These are phyloP conservation scores for Otis tarda DNA, from an alignment of 2,113 vertebrate genomes.

Conservation along the genomic window DNA sequence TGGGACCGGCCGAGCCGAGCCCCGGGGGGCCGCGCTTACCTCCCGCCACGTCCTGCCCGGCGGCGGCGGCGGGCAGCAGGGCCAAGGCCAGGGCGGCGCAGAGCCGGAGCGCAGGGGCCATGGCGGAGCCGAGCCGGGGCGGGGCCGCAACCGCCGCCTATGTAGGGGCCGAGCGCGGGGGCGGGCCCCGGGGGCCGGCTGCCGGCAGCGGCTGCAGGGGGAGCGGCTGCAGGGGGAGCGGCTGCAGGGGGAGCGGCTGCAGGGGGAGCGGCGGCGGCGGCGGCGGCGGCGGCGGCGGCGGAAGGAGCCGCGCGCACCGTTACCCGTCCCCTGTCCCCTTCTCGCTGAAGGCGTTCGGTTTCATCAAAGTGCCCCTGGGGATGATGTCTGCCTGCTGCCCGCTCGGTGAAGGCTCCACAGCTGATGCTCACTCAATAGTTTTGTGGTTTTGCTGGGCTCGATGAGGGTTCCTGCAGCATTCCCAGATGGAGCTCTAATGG, in stretches of 20 bases:
- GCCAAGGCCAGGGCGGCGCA: not conserved
- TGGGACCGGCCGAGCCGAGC: no score
- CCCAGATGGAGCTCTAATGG: not conserved
- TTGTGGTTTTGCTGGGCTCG: not conserved
- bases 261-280: no score
- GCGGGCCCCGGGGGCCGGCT: not conserved
- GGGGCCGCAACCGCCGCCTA: not conserved
- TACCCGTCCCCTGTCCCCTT: not conserved
- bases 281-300: not conserved
- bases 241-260: no score
- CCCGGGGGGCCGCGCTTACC: not conserved
- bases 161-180: not conserved
- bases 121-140: not conserved
- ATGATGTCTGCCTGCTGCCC: not conserved
- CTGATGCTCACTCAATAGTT: not conserved
- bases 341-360: not conserved
- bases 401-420: not conserved
- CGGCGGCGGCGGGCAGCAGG: not conserved
- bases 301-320: not conserved
- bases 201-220: no score
- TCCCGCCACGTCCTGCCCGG: slow-evolving; percentile 1
- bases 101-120: not conserved
- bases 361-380: not conserved
- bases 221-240: not conserved
- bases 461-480: not conserved